Conservation (phyloP, 2,113 vertebrate genomes). For the Tenrec ecaudatus region DNA sequence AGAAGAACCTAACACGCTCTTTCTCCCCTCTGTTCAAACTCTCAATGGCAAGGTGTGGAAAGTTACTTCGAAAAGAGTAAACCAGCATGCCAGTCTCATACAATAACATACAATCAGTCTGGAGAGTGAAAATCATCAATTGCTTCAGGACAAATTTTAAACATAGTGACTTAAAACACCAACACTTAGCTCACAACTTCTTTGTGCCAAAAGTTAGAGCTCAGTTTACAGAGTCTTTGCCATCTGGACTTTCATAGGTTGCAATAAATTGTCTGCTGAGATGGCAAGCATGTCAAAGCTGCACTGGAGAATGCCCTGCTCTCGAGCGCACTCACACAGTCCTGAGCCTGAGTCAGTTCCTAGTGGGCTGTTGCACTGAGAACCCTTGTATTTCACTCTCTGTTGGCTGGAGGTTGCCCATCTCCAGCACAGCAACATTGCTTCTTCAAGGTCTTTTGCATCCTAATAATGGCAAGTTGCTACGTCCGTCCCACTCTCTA, state of each 20-base stretch:
- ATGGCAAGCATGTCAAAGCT: not conserved
- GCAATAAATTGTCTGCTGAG: not conserved
- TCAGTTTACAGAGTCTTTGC: not conserved
- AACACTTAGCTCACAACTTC: not conserved
- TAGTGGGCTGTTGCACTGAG: not conserved
- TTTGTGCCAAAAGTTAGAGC: not conserved
- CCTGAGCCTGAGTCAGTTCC: not conserved
- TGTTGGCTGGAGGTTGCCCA: not conserved
- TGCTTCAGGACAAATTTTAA: not conserved
- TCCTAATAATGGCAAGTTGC: not conserved
- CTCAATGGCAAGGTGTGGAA: not conserved
- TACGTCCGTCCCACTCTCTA: not conserved
- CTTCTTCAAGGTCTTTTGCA: not conserved
- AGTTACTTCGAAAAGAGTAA: conserved; percentile 9
- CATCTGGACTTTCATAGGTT: not conserved
- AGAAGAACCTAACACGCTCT: not conserved
- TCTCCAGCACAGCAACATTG: not conserved
- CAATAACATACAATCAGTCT: not conserved
- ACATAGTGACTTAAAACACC: not conserved
- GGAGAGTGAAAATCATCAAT: not conserved
- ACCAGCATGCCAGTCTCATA: not conserved
- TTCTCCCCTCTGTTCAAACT: not conserved
- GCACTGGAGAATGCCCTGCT: not conserved
- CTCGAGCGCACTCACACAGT: not conserved
- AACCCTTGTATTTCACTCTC: not conserved